phyloP scores from a whole-genome alignment of 2,113 vertebrate species.

The Odocoileus virginianus region DNA sequence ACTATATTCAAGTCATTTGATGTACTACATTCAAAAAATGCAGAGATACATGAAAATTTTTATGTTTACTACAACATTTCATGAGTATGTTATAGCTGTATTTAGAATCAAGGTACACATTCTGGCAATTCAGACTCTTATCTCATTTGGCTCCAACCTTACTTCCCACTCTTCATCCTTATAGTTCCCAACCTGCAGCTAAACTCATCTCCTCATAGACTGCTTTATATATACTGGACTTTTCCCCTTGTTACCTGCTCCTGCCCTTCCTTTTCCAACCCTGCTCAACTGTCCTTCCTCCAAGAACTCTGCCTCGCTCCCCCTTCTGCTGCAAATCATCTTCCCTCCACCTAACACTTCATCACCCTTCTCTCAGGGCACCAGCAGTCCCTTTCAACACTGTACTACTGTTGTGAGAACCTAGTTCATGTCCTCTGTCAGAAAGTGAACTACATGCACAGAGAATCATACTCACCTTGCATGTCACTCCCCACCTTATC shows the following conservation, averaged over 20 bases:
- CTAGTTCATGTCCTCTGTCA: not conserved
- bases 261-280: not conserved
- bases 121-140: not conserved
- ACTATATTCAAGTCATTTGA: not conserved
- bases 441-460: not conserved
- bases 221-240: rapidly evolving
- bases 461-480: not conserved
- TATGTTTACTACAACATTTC: not conserved
- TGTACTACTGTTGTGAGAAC: rapidly evolving
- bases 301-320: not conserved
- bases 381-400: rapidly evolving
- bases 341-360: not conserved
- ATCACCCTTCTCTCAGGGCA: not conserved
- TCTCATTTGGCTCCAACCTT: not conserved
- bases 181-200: not conserved
- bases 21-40: not conserved
- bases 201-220: not conserved
- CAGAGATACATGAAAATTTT: not conserved
- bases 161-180: not conserved
- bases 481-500: not conserved
- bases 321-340: not conserved
- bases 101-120: not conserved
- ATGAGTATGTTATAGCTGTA: not conserved
- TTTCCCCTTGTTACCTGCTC: not conserved
- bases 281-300: not conserved